Evolutionary conservation across 1,140 invertebrate species (phyloP), one percentile per base, ranked within the genome.

Genomic region (Platyscapa corneri): DNA sequence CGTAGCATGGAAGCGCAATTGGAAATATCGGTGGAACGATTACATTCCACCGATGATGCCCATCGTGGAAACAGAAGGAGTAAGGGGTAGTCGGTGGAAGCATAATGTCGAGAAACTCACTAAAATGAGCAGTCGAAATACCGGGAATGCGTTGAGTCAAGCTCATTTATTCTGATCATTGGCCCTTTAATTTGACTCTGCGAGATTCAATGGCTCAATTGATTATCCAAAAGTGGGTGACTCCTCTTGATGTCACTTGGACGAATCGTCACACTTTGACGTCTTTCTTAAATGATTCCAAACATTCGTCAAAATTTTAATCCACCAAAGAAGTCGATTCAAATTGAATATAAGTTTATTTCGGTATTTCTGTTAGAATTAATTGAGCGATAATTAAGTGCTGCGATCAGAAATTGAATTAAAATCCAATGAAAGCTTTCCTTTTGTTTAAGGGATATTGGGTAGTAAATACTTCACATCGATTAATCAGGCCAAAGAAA

Each of bases 91-190:
- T 60, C 56, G 27, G 53, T 27, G 20, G 27, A 12, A 34, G 1
- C 14, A 77, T 18, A 32, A 34, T 37, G 64, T 3, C 10, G 37
- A 39, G 8, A 20, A 46, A 16, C 8, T 64, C 27, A 67, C 27
- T 70, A 64, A 70, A 81, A 81, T 49, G 64, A 81, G 64, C 37
- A 67, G 18, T 20, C n/a, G 42, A 42, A 49, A 81, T 81, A 53
- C n/a, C 70, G 23, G 23, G 37, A 72, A 74, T 56, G 3, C 46
- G 39, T 30, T 77, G 46, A n/a, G 30, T n/a, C 75, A 23, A 56
- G 46, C 46, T 77, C 46, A 34, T 77, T 77, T 56, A 49, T 56
- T 53, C 16, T 77, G 46, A n/a, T 46, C 3, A 34, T 20, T 56
- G 46, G n/a, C 1, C 75, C 75, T 23, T 56, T 77, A 77, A 77